Conservation (phyloP, 1,140 invertebrate genomes). For the Drosophila biarmipes region DNA sequence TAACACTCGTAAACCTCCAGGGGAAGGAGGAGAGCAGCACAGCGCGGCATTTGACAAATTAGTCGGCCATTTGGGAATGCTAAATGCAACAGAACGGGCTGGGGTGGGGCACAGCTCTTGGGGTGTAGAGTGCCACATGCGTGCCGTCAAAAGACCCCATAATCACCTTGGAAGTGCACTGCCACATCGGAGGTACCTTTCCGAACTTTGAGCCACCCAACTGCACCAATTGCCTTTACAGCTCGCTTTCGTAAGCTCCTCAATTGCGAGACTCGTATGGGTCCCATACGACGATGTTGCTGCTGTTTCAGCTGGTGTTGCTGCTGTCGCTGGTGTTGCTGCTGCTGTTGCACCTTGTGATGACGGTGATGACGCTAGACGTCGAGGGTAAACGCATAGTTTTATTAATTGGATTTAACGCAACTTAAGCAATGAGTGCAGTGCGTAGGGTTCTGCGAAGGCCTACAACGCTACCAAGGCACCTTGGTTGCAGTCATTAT, state of each 20-base stretch:
- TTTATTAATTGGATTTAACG: conserved; percentile 77
- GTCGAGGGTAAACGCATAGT: conserved; percentile 7
- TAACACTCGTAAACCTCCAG: conserved; percentile 29
- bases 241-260: conserved; percentile 53
- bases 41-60: conserved; percentile 75
- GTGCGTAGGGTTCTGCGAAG: conserved; percentile 24
- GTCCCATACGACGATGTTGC: conserved; percentile 2
- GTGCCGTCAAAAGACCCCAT: conserved; percentile 12
- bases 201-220: conserved; percentile 15
- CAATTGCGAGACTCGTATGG: conserved; percentile 28
- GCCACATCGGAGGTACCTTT: conserved; percentile 6
- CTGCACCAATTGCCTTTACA: conserved; percentile 13
- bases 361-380: conserved; percentile 8
- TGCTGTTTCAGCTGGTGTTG: conserved; percentile 3
- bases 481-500: not conserved
- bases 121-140: conserved; percentile 2
- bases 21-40: conserved; percentile 15
- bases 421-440: conserved; percentile 60
- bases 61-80: conserved; percentile 62
- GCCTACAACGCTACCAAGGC: not conserved
- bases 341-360: conserved; percentile 2
- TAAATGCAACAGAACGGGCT: conserved; percentile 7
- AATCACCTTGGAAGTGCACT: conserved; percentile 40
- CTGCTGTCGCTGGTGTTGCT: not conserved
- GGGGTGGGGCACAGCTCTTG: not conserved